phyloP scores from a whole-genome alignment of 2,113 vertebrate species.

The Lophochroa leadbeateri region DNA sequence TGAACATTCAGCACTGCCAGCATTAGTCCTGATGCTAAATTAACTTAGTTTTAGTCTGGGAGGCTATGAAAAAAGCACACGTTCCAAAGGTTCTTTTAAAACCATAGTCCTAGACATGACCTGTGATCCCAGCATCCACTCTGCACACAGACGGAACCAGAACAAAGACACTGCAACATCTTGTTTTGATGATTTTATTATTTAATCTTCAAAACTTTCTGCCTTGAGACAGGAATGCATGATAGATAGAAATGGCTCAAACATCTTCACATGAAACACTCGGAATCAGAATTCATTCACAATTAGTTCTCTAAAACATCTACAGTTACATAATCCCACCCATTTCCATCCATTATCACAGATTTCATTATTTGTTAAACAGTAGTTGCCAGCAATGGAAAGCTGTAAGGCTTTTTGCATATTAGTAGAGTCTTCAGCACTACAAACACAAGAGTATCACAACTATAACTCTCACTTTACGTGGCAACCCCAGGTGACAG shows the following conservation, averaged over 20 bases:
- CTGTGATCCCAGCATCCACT: not conserved
- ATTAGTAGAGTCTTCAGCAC: conserved; percentile 78
- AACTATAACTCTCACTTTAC: conserved; percentile 68
- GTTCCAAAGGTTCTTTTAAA: not conserved
- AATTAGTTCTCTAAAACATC: conserved; percentile 79
- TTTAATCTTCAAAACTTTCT: conserved; percentile 90
- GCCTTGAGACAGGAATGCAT: conserved; percentile 97
- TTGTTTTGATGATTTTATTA: conserved; percentile 83
- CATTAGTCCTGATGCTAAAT: not conserved
- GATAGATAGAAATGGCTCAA: conserved; percentile 95
- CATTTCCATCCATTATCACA: conserved; percentile 81
- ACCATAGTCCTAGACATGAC: not conserved
- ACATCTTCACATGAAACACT: conserved; percentile 91
- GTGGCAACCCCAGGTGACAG: conserved; percentile 73
- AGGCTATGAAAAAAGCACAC: not conserved
- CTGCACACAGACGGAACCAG: not conserved
- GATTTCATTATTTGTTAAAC: conserved; percentile 79
- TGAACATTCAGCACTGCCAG: not conserved
- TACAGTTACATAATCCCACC: conserved; percentile 78
- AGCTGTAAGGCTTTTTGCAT: conserved; percentile 78
- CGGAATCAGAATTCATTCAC: conserved; percentile 84
- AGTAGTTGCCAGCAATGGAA: conserved; percentile 80
- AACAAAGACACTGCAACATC: conserved; percentile 33
- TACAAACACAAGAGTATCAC: conserved; percentile 70
- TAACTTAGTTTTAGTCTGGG: not conserved